Percentiles rank a stretch among this genome's conserved stretches.
Evolutionary conservation across 2,888 invertebrate species (phyloP).

Genomic region (Dilophus febrilis): DNA sequence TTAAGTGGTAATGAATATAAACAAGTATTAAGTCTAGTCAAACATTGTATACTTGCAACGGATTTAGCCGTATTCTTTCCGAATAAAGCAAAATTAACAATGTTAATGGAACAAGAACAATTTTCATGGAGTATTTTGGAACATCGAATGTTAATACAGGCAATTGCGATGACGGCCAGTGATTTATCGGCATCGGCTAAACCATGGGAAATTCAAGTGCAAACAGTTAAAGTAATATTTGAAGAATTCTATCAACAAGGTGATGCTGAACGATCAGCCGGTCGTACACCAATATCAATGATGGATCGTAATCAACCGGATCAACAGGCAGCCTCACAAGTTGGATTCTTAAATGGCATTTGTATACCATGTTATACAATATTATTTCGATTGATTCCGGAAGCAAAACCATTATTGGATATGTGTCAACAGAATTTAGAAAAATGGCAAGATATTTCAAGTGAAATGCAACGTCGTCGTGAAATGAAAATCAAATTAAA

Average conservation of each 20-base stretch:
- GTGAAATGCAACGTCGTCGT: slow-evolving; percentile 15
- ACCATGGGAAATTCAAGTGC: slow-evolving; percentile 65
- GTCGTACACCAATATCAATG: slow-evolving; percentile 60
- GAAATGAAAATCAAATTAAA: slow-evolving; percentile 11
- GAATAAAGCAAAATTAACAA: slow-evolving; percentile 45
- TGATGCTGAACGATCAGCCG: slow-evolving; percentile 50
- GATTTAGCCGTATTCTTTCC: slow-evolving; percentile 69
- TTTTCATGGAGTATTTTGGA: slow-evolving; percentile 49
- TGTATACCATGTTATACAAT: slow-evolving; percentile 66
- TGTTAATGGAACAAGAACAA: slow-evolving; percentile 32
- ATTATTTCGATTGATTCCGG: slow-evolving; percentile 47
- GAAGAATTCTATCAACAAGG: slow-evolving; percentile 69
- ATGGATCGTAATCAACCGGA: slow-evolving; percentile 59
- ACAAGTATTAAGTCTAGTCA: slow-evolving; percentile 53
- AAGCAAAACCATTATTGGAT: slow-evolving; percentile 47
- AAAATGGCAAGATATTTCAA: slow-evolving; percentile 36
- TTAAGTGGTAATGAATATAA: slow-evolving; percentile 56
- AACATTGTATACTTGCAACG: slow-evolving; percentile 71
- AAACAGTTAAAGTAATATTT: slow-evolving; percentile 65
- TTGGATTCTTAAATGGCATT: slow-evolving; percentile 62
- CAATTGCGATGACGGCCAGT: slow-evolving; percentile 67
- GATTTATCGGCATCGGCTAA: slow-evolving; percentile 72
- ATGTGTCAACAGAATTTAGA: slow-evolving; percentile 47
- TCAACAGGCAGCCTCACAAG: slow-evolving; percentile 60
- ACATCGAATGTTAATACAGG: slow-evolving; percentile 54